Conservation (phyloP, 2,113 vertebrate species). For the Campylorhamphus procurvoides region DNA sequence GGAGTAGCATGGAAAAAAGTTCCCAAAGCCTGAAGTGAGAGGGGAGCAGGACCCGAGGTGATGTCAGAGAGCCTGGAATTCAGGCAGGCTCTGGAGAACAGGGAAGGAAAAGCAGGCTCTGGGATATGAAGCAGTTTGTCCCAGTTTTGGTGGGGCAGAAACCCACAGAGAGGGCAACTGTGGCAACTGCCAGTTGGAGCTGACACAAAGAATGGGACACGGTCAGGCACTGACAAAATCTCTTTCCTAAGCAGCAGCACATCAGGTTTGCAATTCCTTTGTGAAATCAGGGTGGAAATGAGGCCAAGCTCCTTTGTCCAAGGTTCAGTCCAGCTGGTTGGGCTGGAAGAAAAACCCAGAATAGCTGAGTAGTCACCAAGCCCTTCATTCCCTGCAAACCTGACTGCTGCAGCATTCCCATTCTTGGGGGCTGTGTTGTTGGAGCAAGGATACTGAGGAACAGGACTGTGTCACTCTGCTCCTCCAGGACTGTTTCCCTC, state of each 20-base stretch:
- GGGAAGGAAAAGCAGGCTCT: neutral
- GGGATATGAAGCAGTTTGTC: neutral
- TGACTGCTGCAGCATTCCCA: neutral
- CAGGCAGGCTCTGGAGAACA: neutral
- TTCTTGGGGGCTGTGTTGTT: fast-evolving
- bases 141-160: neutral
- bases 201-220: fast-evolving
- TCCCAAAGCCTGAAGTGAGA: neutral
- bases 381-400: neutral
- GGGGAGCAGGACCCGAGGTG: neutral
- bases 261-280: neutral
- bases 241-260: neutral
- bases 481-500: neutral
- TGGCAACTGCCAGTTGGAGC: neutral
- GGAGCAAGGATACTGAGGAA: neutral
- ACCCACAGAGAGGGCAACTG: neutral
- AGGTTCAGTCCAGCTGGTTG: neutral
- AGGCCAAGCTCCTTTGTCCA: neutral
- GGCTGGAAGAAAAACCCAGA: neutral
- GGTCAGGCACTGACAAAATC: neutral
- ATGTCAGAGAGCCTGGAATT: neutral
- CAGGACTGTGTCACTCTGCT: neutral
- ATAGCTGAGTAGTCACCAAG: fast-evolving
- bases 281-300: neutral
- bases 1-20: neutral